Conservation (phyloP, 1,140 invertebrate species). For the Leptoteleia sp. region DNA sequence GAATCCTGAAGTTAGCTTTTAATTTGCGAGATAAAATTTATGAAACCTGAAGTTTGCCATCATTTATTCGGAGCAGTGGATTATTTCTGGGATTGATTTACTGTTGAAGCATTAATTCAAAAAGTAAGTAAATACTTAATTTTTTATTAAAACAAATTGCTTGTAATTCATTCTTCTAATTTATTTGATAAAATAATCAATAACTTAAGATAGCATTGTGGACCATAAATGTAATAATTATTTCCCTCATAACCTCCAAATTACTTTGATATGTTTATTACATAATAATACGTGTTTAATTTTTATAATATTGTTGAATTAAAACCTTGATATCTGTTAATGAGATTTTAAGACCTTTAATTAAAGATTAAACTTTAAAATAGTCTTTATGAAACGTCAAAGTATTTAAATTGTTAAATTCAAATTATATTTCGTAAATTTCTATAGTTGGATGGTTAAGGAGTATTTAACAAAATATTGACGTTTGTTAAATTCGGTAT, state of each 20-base stretch:
- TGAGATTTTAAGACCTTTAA: neutral
- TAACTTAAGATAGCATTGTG: neutral
- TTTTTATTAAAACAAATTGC: too few species aligned
- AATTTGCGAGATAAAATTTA: too few species aligned
- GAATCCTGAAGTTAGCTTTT: too few species aligned
- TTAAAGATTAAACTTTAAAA: too few species aligned
- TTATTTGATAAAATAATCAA: neutral
- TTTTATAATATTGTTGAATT: constrained; percentile 2
- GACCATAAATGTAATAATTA: too few species aligned
- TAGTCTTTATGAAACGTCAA: neutral
- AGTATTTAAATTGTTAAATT: neutral
- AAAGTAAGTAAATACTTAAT: too few species aligned
- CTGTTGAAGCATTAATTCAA: too few species aligned
- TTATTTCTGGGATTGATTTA: too few species aligned
- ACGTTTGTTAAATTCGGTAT: too few species aligned
- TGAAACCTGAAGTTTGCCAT: too few species aligned
- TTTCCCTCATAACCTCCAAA: constrained; percentile 40
- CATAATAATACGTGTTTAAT: constrained; percentile 21
- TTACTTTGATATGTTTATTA: constrained; percentile 24
- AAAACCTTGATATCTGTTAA: neutral
- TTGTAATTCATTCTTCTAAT: too few species aligned
- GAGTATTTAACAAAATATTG: neutral
- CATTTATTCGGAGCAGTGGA: too few species aligned
- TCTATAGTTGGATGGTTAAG: neutral
- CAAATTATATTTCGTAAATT: neutral